phyloP scores from a whole-genome alignment of 2,888 invertebrate species.

The Eueremaeus valkanovi region DNA sequence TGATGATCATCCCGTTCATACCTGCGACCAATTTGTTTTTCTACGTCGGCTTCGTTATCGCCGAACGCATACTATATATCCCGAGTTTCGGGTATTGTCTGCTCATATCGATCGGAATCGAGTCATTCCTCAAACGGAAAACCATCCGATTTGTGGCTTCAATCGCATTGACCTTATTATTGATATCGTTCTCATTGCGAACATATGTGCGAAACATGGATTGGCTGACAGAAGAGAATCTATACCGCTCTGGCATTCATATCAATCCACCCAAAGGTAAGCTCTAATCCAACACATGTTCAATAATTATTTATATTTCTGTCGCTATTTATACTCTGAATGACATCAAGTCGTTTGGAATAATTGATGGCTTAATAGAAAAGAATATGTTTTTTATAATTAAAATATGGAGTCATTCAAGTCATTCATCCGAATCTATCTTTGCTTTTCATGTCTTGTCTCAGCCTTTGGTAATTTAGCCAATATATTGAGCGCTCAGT shows the following conservation, averaged over 20 bases:
- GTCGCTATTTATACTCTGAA: too few relatives aligned
- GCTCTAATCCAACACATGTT: not conserved
- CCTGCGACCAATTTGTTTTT: constrained; percentile 94
- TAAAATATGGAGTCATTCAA: too few relatives aligned
- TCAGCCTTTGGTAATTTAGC: constrained; percentile 94
- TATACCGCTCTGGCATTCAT: constrained; percentile 82
- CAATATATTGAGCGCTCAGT: constrained; percentile 85
- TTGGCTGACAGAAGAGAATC: constrained; percentile 87
- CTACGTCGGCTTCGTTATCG: constrained; percentile 97
- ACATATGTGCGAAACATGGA: constrained; percentile 79
- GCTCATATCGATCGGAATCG: constrained; percentile 69
- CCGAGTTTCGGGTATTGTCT: constrained; percentile 94
- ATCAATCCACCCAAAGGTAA: constrained; percentile 97
- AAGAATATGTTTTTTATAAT: not conserved
- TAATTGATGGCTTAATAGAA: constrained; percentile 1
- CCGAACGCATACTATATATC: constrained; percentile 90
- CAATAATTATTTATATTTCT: too few relatives aligned
- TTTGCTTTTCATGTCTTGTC: constrained; percentile 41
- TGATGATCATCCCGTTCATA: constrained; percentile 84
- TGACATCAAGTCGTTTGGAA: too few relatives aligned
- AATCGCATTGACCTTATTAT: not conserved
- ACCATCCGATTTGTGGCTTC: constrained; percentile 18
- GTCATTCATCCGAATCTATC: too few relatives aligned
- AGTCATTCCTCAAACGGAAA: constrained; percentile 38
- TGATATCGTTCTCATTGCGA: constrained; percentile 54